Percentiles rank a stretch among this genome's conserved stretches.
phyloP scores from a whole-genome alignment of 2,888 invertebrate genomes.

The Parelbella ahira region DNA sequence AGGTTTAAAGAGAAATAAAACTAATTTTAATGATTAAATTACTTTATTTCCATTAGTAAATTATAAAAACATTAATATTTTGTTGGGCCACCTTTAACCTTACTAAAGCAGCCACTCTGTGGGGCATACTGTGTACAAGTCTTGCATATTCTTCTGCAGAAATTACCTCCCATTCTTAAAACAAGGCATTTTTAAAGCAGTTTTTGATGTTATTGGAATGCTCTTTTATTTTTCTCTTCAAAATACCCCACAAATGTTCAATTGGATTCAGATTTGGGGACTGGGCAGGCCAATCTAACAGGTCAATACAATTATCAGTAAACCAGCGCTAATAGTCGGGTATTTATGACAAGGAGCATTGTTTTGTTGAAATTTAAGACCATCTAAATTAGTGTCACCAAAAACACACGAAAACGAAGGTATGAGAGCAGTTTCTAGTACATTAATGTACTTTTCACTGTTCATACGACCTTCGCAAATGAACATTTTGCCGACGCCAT shows the following conservation, averaged over 20 bases:
- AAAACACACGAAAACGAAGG: constrained; percentile 10
- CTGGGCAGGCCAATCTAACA: constrained; percentile 19
- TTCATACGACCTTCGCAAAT: constrained; percentile 17
- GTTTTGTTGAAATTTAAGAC: constrained; percentile 16
- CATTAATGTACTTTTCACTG: constrained; percentile 16
- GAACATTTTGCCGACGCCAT: constrained; percentile 17
- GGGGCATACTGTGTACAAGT: constrained; percentile 17
- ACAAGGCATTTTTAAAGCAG: constrained; percentile 3
- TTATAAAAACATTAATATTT: not conserved
- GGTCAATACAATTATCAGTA: constrained; percentile 11
- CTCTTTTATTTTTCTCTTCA: constrained; percentile 12
- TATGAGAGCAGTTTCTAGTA: constrained; percentile 10
- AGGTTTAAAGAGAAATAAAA: too few species aligned
- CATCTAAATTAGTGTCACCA: constrained; percentile 9
- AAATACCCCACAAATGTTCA: constrained; percentile 16
- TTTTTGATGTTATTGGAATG: constrained; percentile 3
- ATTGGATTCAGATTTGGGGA: constrained; percentile 18
- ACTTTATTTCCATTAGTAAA: not conserved
- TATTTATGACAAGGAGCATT: constrained; percentile 21
- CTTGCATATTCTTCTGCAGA: not conserved
- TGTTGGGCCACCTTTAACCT: constrained; percentile 2
- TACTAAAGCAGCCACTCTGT: constrained; percentile 26
- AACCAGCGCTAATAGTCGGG: constrained; percentile 9
- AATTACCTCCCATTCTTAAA: constrained; percentile 5
- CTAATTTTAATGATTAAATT: not conserved